A percentile compares a stretch with the other conserved stretches of the same genome.
phyloP scores from a whole-genome alignment of 2,888 invertebrate species.

The Dyspetes luteomarginatus region DNA sequence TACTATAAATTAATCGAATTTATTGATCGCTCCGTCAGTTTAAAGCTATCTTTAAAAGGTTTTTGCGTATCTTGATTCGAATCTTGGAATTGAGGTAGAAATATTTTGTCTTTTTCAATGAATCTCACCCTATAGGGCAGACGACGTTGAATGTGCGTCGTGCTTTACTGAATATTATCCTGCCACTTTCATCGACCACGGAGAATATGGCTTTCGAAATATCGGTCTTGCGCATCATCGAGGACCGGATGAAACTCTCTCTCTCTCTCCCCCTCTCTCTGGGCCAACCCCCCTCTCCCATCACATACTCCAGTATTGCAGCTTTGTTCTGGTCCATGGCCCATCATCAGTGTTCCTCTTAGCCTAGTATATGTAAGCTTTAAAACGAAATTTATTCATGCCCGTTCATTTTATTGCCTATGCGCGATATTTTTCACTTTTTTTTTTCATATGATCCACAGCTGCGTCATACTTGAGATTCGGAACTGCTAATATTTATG shows the following conservation, averaged over 20 bases:
- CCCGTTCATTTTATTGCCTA: not conserved
- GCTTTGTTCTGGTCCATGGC: not conserved
- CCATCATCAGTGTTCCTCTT: not conserved
- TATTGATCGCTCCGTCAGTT: not conserved
- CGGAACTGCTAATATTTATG: no score
- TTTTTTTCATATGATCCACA: no score
- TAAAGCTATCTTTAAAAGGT: no score
- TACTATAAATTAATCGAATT: not conserved
- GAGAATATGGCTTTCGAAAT: constrained; percentile 21
- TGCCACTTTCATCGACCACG: constrained; percentile 24
- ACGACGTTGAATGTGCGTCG: not conserved
- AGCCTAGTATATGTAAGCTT: not conserved
- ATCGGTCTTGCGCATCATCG: constrained; percentile 28
- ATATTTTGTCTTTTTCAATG: not conserved
- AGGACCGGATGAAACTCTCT: not conserved
- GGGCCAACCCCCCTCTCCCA: not conserved
- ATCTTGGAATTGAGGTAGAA: no score
- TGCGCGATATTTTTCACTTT: not conserved
- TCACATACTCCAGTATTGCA: not conserved
- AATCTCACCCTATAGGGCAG: not conserved
- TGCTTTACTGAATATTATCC: constrained; percentile 9
- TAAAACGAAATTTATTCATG: constrained; percentile 3
- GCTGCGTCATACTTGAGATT: no score
- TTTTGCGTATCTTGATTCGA: no score
- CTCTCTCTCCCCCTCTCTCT: not conserved